These are phyloP conservation scores for Plestiodon gilberti DNA, from an alignment of 2,113 vertebrate species.

Conservation along the genomic window DNA sequence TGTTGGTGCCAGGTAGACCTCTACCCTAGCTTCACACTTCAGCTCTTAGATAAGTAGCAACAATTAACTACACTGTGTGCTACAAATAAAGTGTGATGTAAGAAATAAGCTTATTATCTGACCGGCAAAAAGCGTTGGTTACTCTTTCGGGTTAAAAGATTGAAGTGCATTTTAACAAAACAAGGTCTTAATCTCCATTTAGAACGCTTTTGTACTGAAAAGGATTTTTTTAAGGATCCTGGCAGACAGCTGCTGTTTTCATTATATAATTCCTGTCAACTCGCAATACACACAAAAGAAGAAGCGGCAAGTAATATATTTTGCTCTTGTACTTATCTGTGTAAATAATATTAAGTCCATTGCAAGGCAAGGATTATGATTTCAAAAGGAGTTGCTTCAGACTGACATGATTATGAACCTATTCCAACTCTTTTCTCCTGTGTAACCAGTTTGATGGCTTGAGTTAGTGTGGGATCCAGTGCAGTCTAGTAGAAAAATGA, in stretches of 20 bases:
- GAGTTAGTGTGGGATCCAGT: neutral
- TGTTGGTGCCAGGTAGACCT: constrained; percentile 62
- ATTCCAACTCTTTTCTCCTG: neutral
- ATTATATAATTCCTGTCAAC: constrained; percentile 41
- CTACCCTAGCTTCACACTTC: constrained; percentile 65
- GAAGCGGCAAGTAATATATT: constrained; percentile 25
- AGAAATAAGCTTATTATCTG: constrained; percentile 74
- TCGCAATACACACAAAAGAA: neutral
- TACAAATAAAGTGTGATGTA: constrained; percentile 67
- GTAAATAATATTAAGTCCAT: neutral
- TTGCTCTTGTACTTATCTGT: constrained; percentile 22
- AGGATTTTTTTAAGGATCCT: constrained; percentile 25
- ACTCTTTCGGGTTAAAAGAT: constrained; percentile 57
- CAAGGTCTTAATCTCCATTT: constrained; percentile 44
- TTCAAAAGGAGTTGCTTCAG: constrained; percentile 18
- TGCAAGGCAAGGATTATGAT: constrained; percentile 4
- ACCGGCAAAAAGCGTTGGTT: constrained; percentile 50
- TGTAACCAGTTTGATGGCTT: neutral
- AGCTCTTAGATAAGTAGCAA: constrained; percentile 63
- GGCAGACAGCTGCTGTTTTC: constrained; percentile 50
- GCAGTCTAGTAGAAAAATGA: neutral
- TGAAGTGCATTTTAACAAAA: constrained; percentile 38
- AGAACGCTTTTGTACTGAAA: constrained; percentile 57
- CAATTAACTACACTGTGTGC: constrained; percentile 54
- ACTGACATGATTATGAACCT: neutral